Conservation (phyloP, 2,113 vertebrate genomes). For the Phalacrocorax pelagicus region DNA sequence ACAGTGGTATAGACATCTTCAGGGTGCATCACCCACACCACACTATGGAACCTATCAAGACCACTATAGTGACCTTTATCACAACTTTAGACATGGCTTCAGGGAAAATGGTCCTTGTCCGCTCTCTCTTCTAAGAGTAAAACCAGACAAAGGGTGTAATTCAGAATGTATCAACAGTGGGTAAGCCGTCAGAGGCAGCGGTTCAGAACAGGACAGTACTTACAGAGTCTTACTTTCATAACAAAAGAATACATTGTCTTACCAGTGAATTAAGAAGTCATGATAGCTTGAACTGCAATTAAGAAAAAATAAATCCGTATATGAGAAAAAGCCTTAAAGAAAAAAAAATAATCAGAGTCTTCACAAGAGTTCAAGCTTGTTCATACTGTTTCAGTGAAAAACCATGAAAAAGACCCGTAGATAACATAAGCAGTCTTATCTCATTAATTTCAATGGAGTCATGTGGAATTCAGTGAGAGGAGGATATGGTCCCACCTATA, state of each 20-base stretch:
- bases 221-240: neutral
- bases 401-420: accelerated
- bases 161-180: neutral
- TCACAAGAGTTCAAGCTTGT: neutral
- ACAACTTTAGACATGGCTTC: neutral
- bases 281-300: neutral
- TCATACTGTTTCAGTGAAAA: neutral
- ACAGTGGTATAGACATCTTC: neutral
- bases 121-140: neutral
- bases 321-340: neutral
- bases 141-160: neutral
- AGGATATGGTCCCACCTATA: neutral
- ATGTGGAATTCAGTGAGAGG: neutral
- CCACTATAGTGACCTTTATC: neutral
- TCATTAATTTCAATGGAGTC: neutral
- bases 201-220: neutral
- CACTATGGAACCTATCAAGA: neutral
- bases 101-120: neutral
- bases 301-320: neutral
- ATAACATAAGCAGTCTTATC: neutral
- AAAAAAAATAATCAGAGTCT: neutral
- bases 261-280: neutral
- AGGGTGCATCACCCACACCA: neutral
- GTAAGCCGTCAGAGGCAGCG: neutral
- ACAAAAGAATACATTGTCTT: neutral